Base-by-base conservation (phyloP, 2,888 invertebrate genomes). In the Ophioninae sp. region DNA sequence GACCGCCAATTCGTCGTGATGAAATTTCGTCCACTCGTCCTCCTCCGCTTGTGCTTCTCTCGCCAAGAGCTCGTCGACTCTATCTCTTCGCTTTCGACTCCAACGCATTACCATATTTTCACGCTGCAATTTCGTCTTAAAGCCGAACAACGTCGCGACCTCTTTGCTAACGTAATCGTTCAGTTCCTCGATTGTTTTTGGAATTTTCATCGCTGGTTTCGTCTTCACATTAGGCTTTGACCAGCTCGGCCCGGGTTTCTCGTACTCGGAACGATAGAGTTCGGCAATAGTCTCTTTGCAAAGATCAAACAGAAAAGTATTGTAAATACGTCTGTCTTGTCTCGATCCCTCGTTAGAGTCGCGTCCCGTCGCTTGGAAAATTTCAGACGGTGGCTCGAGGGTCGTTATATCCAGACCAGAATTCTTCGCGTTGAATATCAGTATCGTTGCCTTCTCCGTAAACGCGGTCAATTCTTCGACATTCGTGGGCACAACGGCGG, bases 11-110 rank as follows among this genome's bases (percentile, higher is more conserved):
- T 96, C 96, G 89, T 96, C 96, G 69, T 94, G 93, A 89, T 96
- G 95, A 89, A 96, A 96, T 89, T 95, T 95, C 0, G 95, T 95
- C 96, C 97, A 97, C 85, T 95, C 95, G 17, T 94, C 93, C 89
- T 97, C 96, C 88, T 96, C 96, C 73, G 95, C 95, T 87, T 95
- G 95, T 72, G 96, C 94, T 91, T 96, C 96, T 79, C 95, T 93
- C 44, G 96, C 95, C 78, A 96, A 93, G 79, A 96, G 94, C 88
- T 96, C 95, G 89, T 97, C 96, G 2, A 96, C 96, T 85, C 95
- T 94, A 90, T 96, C 96, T 64, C 95, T 92, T 87, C 95, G 95
- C 87, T 95, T 95, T 23, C 95, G 93, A 85, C 95, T 95, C 94
- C 95, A 95, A 83, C 95, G 94, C 88, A 94, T 94, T 1, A 95